Conservation (phyloP, 1,140 invertebrate species). For the Phymorhynchus buccinoides region DNA sequence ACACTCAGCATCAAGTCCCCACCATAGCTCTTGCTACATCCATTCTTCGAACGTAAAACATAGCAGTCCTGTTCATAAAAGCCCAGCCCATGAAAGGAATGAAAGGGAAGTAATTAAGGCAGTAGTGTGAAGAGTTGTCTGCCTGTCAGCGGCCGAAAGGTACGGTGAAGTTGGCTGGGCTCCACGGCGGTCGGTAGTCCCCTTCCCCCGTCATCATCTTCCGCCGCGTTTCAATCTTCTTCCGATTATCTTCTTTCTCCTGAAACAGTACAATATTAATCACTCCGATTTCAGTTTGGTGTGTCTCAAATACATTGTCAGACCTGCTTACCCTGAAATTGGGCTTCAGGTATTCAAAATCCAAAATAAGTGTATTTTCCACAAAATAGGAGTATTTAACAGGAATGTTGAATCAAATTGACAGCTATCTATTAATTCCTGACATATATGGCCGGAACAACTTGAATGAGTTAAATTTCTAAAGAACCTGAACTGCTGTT, state of each 20-base stretch:
- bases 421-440: too few relatives aligned
- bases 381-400: too few relatives aligned
- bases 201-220: slow-evolving; percentile 36
- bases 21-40: neutral
- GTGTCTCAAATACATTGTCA: too few relatives aligned
- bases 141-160: slow-evolving; percentile 53
- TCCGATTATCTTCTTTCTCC: slow-evolving; percentile 45
- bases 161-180: slow-evolving; percentile 55
- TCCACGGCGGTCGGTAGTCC: slow-evolving; percentile 56
- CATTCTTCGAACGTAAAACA: neutral
- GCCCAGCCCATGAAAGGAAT: neutral
- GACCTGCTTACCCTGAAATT: too few relatives aligned
- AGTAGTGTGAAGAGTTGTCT: neutral
- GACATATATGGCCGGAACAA: too few relatives aligned
- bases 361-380: too few relatives aligned
- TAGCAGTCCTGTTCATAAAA: neutral
- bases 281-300: too few relatives aligned
- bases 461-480: too few relatives aligned
- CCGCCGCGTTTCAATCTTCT: slow-evolving; percentile 36
- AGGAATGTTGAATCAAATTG: too few relatives aligned
- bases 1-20: too few relatives aligned
- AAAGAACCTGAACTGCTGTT: too few relatives aligned
- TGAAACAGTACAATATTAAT: slow-evolving; percentile 34
- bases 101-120: neutral
- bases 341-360: too few relatives aligned